Evolutionary conservation across 2,113 vertebrate species (phyloP).

Genomic region (Acrocephalus kingi): DNA sequence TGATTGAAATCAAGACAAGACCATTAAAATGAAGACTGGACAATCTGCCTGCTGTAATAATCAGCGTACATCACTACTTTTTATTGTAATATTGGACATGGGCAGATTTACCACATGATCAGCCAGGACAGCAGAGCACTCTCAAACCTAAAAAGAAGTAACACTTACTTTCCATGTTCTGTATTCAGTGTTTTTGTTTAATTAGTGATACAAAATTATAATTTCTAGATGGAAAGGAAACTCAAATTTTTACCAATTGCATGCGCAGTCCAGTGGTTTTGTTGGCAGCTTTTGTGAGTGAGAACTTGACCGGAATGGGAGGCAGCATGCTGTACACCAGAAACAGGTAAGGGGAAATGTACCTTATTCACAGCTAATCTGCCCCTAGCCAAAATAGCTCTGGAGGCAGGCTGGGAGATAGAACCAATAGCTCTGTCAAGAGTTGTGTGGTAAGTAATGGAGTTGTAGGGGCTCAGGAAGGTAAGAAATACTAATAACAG

Average conservation of each 20-base stretch:
- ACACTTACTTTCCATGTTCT: neutral
- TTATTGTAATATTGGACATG: neutral
- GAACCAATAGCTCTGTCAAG: neutral
- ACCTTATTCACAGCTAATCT: neutral
- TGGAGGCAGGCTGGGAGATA: neutral
- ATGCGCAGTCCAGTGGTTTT: accelerated
- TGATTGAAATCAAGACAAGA: neutral
- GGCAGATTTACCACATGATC: neutral
- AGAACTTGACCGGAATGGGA: neutral
- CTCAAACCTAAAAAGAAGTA: neutral
- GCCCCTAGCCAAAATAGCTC: neutral
- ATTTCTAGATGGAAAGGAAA: neutral
- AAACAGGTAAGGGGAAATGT: neutral
- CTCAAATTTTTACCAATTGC: neutral
- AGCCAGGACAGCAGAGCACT: neutral
- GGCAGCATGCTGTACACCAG: neutral
- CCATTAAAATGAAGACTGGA: conserved; percentile 16
- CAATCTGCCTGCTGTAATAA: neutral
- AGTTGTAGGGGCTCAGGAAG: neutral
- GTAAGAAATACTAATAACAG: neutral
- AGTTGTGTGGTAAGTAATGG: neutral
- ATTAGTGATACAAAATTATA: neutral
- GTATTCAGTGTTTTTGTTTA: neutral
- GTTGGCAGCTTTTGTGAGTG: neutral
- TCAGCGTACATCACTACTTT: neutral